Evolutionary conservation across 2,888 invertebrate genomes (phyloP).

Genomic region (Drosophila planitibia): DNA sequence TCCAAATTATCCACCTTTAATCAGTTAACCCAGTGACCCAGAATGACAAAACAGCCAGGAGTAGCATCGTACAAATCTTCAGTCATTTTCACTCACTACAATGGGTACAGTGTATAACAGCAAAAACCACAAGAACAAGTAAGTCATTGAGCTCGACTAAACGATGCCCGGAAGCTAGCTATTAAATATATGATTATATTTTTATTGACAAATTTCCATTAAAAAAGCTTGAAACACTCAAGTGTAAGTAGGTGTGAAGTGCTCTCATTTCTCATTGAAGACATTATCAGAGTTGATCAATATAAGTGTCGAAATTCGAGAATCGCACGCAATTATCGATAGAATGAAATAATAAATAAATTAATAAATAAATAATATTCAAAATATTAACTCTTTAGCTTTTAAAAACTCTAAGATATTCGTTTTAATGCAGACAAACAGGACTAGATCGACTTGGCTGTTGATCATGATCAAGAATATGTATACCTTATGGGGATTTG

Average conservation of each 20-base stretch:
- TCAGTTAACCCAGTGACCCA: background rate
- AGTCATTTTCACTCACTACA: background rate
- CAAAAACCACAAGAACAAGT: conserved; percentile 3
- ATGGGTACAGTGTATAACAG: conserved; percentile 16
- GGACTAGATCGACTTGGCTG: background rate
- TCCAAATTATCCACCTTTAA: background rate
- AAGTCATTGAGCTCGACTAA: background rate
- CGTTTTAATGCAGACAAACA: background rate
- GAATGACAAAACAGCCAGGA: background rate
- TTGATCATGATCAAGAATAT: no score
- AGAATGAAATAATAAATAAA: background rate
- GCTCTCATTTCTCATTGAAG: background rate
- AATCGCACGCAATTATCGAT: background rate
- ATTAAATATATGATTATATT: background rate
- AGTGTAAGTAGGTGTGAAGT: background rate
- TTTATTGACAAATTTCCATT: background rate
- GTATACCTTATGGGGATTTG: background rate
- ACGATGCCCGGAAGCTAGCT: background rate
- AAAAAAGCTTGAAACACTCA: background rate
- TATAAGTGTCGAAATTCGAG: background rate
- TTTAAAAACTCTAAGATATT: background rate
- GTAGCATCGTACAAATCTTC: background rate
- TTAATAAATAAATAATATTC: background rate
- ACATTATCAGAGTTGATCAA: background rate
- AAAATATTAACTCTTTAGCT: background rate